These are phyloP conservation scores for Athalia rosae DNA, from an alignment of 2,888 invertebrate genomes.

Conservation along the genomic window DNA sequence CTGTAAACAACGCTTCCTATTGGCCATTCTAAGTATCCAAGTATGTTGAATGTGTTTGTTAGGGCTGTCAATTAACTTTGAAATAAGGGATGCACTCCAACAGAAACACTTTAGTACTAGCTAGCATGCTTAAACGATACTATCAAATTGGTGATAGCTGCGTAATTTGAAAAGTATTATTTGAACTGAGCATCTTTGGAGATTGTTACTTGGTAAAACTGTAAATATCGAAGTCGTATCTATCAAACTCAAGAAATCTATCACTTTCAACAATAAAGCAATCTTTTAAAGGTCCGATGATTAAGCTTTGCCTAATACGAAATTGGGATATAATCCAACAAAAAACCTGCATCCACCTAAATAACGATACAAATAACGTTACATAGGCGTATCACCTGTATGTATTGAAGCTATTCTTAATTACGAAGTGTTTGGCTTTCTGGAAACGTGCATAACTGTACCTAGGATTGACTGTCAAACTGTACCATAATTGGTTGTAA, in stretches of 20 bases:
- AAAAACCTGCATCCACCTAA: neutral
- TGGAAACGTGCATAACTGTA: neutral
- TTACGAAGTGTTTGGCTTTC: neutral
- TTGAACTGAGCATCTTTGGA: conserved; percentile 5
- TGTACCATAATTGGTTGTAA: neutral
- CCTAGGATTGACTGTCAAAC: conserved; percentile 6
- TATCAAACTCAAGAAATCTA: conserved; percentile 16
- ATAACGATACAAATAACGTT: neutral
- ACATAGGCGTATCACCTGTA: neutral
- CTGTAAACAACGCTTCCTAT: conserved; percentile 17
- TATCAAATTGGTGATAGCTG: conserved; percentile 1
- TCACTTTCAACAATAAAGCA: conserved; percentile 16
- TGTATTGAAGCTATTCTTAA: conserved; percentile 8
- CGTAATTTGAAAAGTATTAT: neutral
- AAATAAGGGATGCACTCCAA: conserved; percentile 24
- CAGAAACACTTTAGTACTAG: conserved; percentile 1
- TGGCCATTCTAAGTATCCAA: conserved; percentile 2
- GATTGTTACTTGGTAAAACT: neutral
- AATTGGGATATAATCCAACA: neutral
- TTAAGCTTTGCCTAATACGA: conserved; percentile 9
- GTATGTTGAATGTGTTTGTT: conserved; percentile 5
- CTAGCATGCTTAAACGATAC: neutral
- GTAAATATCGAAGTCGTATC: conserved; percentile 40
- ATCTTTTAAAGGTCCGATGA: conserved; percentile 5
- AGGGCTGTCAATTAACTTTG: neutral